Base-by-base conservation (phyloP, 2,113 vertebrate genomes). In the Eudyptes chrysolophus region DNA sequence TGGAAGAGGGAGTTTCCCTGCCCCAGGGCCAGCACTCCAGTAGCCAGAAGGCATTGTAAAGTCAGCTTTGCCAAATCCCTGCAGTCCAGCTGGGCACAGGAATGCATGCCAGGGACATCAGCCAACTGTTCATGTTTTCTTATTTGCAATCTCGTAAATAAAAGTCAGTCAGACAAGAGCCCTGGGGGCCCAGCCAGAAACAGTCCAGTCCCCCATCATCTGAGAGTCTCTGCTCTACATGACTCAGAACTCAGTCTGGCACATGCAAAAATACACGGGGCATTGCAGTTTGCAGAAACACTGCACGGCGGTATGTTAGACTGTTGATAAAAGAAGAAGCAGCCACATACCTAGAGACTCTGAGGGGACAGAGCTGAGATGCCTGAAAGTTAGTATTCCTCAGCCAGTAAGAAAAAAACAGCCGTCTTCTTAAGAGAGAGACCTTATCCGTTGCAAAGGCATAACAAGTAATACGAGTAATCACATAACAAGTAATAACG, bases 111-210 rank as follows among this genome's bases (percentile, higher is more conserved):
- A 96, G 93, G 91, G 93, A 80, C 83, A 61, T 3, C 49, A 57
- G 93, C 86, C 95, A 97, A 69, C 84, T 44, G 54, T 9, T 90
- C 64, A 0, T 81, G 89, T 90, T 90, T 42, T 46, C 58, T 84
- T 54, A 54, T 90, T 86, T 94, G 58, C 83, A 52, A 26, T 54
- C 40, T 34, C 77, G 93, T 95, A 92, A 94, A 89, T 77, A 74
- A 91, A 89, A 77, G 44, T 40, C 71, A 76, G 62, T 7, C 94
- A 84, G 79, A 69, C 36, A 13, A 83, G 74, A 80, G 54, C 79
- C 71, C 71, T 11, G 71, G 58, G 52, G 82, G 75, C 57, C 38
- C 57, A 13, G 82, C 26, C 62, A 74, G 61, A 55, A 84, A 44
- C 44, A 57, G 62, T 15, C 82, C 26, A 57, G 86, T 44, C 51